Base-by-base conservation (phyloP, 2,888 invertebrate species). In the Erebia epiphron region DNA sequence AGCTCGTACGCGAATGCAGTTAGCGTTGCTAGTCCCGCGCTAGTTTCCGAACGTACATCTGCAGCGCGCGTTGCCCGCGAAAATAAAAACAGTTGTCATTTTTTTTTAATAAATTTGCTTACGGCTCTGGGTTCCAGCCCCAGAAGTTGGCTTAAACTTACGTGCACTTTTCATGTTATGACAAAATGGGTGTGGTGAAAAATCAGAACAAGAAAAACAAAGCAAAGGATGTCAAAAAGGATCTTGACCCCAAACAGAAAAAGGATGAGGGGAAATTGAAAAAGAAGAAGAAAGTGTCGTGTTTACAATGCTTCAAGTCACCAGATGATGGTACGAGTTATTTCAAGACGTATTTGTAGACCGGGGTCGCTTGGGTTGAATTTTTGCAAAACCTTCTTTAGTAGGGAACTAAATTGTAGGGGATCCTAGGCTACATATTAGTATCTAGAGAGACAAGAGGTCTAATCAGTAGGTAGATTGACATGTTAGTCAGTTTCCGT, bases 251-350 rank as follows among this genome's bases (percentile, higher is more conserved):
- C 52, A 91, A 91, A 82, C 75, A 83, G 69, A 90, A 90, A 80
- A 85, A 86, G 78, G 85, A 85, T 77, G 84, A 86, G 73, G 87
- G 82, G 78, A 92, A 92, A 91, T 89, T 89, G 86, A 92, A 92
- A 86, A 92, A 92, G 87, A 93, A 92, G 88, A 92, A 87, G 77
- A 85, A 83, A 79, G 90, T 93, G 85, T 93, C 93, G 83, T 93
- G 93, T 86, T 91, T 93, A 87, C 93, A 93, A 87, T 93, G 93
- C 84, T 88, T 93, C 86, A 93, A 91, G 75, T 86, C 92, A 54
- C 86, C 86, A 46, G 91, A 93, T 77, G 92, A 92, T 80, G 92
- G 92, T 92, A 90, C 77, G 21, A 35, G 8, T 62, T 43, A 43
- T 16, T 43, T 50, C 13, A 50, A 46, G 46, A n/a, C n/a, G n/a